phyloP scores from a whole-genome alignment of 2,113 vertebrate genomes.

The Merops nubicus region DNA sequence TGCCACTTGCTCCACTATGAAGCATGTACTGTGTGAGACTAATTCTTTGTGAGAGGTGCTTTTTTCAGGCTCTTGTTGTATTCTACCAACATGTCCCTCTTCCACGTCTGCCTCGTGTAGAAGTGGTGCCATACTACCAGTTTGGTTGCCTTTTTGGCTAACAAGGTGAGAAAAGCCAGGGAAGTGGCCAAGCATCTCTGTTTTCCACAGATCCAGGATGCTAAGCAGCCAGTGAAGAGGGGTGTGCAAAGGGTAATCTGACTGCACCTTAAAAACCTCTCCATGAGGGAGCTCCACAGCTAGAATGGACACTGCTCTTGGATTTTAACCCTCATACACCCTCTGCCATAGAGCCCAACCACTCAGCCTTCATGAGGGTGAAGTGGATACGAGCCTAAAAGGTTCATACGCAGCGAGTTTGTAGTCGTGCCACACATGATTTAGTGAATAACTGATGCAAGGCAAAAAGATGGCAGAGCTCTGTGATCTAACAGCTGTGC shows the following conservation, averaged over 20 bases:
- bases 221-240: neutral
- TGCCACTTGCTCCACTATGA: neutral
- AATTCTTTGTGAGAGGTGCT: neutral
- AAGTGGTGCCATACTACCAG: neutral
- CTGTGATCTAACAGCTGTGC: slow-evolving; percentile 70
- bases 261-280: neutral
- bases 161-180: neutral
- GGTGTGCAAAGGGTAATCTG: neutral
- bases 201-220: neutral
- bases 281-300: neutral
- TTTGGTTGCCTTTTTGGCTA: neutral
- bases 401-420: neutral
- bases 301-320: neutral
- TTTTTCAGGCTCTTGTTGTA: neutral
- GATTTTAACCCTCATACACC: neutral
- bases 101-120: neutral
- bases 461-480: slow-evolving; percentile 27
- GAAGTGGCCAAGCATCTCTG: neutral
- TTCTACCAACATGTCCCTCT: neutral
- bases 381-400: neutral
- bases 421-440: neutral
- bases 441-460: slow-evolving; percentile 27
- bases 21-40: neutral
- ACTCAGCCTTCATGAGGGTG: neutral
- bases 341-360: neutral